Conservation (phyloP, 2,113 vertebrate genomes). For the Malurus alboscapulatus region DNA sequence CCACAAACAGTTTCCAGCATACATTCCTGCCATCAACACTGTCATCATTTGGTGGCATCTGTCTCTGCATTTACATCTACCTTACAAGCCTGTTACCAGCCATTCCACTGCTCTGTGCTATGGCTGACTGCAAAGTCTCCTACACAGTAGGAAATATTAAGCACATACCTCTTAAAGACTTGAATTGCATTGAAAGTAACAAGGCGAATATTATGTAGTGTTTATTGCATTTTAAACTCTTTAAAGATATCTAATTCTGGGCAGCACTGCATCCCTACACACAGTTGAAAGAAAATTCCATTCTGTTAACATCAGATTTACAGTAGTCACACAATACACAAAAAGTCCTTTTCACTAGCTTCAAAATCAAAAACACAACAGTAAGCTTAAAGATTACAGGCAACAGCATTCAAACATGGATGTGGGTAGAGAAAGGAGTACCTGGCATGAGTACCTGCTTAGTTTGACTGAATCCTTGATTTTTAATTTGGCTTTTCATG, state of each 20-base stretch:
- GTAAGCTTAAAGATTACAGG: constrained; percentile 94
- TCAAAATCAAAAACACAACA: constrained; percentile 84
- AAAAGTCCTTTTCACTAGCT: constrained; percentile 78
- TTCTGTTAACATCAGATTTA: constrained; percentile 79
- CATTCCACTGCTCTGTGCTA: constrained; percentile 69
- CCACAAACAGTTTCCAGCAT: constrained; percentile 47
- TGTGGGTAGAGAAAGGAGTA: constrained; percentile 99
- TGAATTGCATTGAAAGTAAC: constrained; percentile 85
- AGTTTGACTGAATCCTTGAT: constrained; percentile 99
- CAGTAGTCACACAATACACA: constrained; percentile 78
- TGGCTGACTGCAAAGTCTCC: constrained; percentile 76
- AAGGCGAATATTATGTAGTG: constrained; percentile 81
- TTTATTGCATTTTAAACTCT: constrained; percentile 83
- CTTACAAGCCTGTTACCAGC: constrained; percentile 64
- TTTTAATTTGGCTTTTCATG: constrained; percentile 99
- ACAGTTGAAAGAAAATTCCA: constrained; percentile 84
- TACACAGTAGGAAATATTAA: constrained; percentile 85
- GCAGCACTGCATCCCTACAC: constrained; percentile 86
- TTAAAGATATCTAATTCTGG: constrained; percentile 87
- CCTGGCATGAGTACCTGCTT: constrained; percentile 99
- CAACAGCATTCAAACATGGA: constrained; percentile 99
- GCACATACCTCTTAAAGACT: constrained; percentile 87
- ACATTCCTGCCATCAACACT: constrained; percentile 56
- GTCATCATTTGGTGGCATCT: constrained; percentile 47
- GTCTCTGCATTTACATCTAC: constrained; percentile 55